Evolutionary conservation across 2,797 vertebrate species (phyloP).

Genomic region (Girardinus metallicus): DNA sequence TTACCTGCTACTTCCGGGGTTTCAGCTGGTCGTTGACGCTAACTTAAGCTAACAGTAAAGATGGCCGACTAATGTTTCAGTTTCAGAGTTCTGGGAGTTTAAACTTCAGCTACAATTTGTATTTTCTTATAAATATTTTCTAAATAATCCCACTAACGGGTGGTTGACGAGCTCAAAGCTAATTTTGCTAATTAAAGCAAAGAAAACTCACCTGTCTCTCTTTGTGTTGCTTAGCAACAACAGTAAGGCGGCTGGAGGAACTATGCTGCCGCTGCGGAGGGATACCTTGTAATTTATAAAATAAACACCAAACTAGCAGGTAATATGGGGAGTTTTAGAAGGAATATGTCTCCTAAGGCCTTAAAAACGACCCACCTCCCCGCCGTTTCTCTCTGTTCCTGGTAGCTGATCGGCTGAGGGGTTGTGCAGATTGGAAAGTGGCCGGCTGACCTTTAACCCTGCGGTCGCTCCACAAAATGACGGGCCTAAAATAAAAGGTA

Average conservation of each 20-base stretch:
- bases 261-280: slow-evolving; percentile 5
- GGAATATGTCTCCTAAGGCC: background rate
- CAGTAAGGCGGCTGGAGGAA: background rate
- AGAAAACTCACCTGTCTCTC: background rate
- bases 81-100: background rate
- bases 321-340: background rate
- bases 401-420: slow-evolving; percentile 25
- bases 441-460: slow-evolving; percentile 73
- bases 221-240: slow-evolving; percentile 13
- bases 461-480: slow-evolving; percentile 45
- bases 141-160: accelerated
- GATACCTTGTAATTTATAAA: slow-evolving; percentile 10
- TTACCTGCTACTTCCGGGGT: background rate
- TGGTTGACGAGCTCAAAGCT: background rate
- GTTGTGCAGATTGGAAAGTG: slow-evolving; percentile 54
- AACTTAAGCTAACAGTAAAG: background rate
- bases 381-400: background rate
- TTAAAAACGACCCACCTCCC: background rate
- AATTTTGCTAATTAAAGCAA: background rate
- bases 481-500: slow-evolving; percentile 47
- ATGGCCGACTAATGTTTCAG: background rate
- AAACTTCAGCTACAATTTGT: background rate
- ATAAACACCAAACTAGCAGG: background rate
- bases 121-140: background rate
- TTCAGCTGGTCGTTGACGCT: background rate